Percentiles rank a stretch among this genome's conserved stretches.
phyloP scores from a whole-genome alignment of 2,888 invertebrate genomes.

The Aleiodes leptofemur region DNA sequence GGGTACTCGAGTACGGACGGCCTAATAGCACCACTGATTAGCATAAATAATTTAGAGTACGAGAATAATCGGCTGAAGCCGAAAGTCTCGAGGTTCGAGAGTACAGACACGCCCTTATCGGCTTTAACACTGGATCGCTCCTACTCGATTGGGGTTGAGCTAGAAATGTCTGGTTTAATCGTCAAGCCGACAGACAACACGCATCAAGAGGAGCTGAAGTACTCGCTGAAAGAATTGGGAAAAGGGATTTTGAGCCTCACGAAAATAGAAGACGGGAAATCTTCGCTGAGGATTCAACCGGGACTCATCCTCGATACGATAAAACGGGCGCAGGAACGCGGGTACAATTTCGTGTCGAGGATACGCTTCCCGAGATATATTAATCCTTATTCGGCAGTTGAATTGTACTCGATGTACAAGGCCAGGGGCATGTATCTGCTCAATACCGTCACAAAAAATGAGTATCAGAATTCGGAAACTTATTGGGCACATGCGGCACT shows the following conservation, averaged over 20 bases:
- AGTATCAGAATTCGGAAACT: constrained; percentile 81
- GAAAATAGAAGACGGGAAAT: constrained; percentile 77
- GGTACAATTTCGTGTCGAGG: constrained; percentile 67
- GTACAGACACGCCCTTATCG: constrained; percentile 74
- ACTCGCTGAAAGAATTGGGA: constrained; percentile 82
- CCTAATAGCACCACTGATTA: constrained; percentile 58
- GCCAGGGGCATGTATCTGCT: constrained; percentile 84
- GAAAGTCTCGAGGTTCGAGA: constrained; percentile 68
- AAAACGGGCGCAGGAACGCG: constrained; percentile 75
- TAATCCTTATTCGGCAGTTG: constrained; percentile 83
- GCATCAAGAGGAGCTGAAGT: constrained; percentile 81
- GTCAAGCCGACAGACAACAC: constrained; percentile 80
- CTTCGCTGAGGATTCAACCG: constrained; percentile 79
- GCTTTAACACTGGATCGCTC: constrained; percentile 77
- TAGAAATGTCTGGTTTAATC: constrained; percentile 82
- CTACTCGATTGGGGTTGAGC: constrained; percentile 80
- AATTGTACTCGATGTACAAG: constrained; percentile 83
- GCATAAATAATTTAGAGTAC: constrained; percentile 55
- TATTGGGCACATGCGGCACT: constrained; percentile 85
- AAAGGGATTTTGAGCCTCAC: constrained; percentile 82
- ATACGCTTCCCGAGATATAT: constrained; percentile 84
- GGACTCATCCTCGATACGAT: constrained; percentile 83
- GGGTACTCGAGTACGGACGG: constrained; percentile 74
- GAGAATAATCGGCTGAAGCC: constrained; percentile 54
- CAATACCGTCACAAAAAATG: constrained; percentile 80